These are phyloP conservation scores for Standfussiana lucernea DNA, from an alignment of 2,888 invertebrate genomes.

Conservation along the genomic window DNA sequence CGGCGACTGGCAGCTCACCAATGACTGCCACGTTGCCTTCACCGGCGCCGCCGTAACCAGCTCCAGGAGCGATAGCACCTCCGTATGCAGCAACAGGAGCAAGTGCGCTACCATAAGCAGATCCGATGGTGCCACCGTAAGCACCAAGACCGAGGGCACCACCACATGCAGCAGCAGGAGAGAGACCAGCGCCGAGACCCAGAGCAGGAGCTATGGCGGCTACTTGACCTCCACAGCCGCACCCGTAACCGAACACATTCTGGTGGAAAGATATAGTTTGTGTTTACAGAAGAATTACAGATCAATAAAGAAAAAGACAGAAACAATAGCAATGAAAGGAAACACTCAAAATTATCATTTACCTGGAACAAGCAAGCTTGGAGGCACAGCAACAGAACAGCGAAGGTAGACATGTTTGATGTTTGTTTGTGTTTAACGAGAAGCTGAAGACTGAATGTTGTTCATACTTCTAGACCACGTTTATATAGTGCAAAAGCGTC, in stretches of 20 bases:
- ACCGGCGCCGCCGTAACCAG: background rate
- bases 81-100: no score
- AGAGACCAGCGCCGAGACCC: no score
- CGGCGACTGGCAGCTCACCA: constrained; percentile 2
- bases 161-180: no score
- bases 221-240: no score
- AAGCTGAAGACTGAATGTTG: background rate
- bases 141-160: no score
- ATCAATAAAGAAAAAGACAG: background rate
- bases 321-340: background rate
- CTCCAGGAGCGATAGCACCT: no score
- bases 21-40: background rate
- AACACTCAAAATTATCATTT: background rate
- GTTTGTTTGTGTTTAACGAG: background rate
- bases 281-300: fast-evolving
- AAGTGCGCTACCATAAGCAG: no score
- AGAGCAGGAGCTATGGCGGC: no score
- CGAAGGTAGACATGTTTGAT: background rate
- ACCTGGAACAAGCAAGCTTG: constrained; percentile 16
- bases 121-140: no score
- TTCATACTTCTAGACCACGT: background rate
- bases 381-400: constrained; percentile 8
- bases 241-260: no score
- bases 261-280: no score
- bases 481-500: constrained; percentile 1